These are phyloP conservation scores for Pelodiscus sinensis DNA, from an alignment of 2,113 vertebrate species.

Conservation along the genomic window DNA sequence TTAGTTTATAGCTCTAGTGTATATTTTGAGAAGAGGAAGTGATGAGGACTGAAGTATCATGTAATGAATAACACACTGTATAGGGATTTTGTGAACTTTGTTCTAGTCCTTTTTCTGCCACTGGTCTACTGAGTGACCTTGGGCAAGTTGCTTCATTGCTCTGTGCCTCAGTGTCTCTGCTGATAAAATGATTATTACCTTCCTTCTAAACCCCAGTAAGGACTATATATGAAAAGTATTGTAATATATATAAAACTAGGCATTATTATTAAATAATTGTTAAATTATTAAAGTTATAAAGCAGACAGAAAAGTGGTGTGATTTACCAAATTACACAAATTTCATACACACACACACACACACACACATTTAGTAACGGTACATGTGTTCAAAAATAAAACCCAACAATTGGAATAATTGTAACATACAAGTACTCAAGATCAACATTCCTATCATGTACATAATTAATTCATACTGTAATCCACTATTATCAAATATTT, in stretches of 20 bases:
- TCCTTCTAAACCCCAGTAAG: not conserved
- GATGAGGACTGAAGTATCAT: accelerated
- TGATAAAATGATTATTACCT: not conserved
- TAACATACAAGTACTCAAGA: not conserved
- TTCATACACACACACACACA: too few relatives aligned
- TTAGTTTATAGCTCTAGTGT: not conserved
- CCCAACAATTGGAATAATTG: not conserved
- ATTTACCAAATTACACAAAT: not conserved
- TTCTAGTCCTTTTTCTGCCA: not conserved
- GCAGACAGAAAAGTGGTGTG: not conserved
- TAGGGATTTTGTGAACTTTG: not conserved
- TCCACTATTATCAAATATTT: not conserved
- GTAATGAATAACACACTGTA: not conserved
- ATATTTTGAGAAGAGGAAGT: not conserved
- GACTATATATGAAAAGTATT: not conserved
- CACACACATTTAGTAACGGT: not conserved
- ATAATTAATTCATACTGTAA: not conserved
- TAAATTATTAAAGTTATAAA: not conserved
- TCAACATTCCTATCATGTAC: not conserved
- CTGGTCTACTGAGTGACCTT: not conserved
- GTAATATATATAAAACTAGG: not conserved
- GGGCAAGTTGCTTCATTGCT: not conserved
- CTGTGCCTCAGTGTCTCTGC: accelerated
- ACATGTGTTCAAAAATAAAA: not conserved
- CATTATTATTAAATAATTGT: not conserved